A percentile compares a stretch with the other conserved stretches of the same genome.
Evolutionary conservation across 2,797 vertebrate species (phyloP).

Genomic region (Betta splendens): DNA sequence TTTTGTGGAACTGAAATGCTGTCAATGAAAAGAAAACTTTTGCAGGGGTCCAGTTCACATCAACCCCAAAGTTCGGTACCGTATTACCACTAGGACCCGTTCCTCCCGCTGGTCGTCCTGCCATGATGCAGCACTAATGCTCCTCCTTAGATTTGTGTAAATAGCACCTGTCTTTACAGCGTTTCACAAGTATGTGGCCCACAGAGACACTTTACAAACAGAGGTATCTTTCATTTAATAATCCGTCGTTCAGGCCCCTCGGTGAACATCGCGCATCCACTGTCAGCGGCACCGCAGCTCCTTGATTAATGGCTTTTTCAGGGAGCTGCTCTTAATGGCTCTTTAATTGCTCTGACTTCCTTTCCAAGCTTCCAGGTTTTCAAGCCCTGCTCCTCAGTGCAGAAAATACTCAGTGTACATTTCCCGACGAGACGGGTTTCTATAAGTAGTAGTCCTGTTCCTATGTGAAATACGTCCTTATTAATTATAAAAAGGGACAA

Average conservation of each 20-base stretch:
- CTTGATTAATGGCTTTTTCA: constrained; percentile 80
- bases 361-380: constrained; percentile 53
- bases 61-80: no score
- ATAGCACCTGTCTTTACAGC: constrained; percentile 36
- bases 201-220: constrained; percentile 61
- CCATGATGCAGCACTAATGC: constrained; percentile 2
- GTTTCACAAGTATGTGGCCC: constrained; percentile 28
- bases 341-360: constrained; percentile 80
- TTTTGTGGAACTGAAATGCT: no score
- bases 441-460: constrained; percentile 6
- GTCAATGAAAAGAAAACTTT: no score
- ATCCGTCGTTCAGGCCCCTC: constrained; percentile 57
- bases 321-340: constrained; percentile 78
- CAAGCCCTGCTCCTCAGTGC: constrained; percentile 26
- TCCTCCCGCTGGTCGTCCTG: constrained; percentile 29
- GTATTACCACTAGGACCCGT: no score
- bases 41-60: no score
- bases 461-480: constrained; percentile 31
- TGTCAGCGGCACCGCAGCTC: constrained; percentile 55
- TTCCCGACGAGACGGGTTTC: constrained; percentile 13
- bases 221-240: constrained; percentile 69
- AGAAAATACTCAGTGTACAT: constrained; percentile 43
- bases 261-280: constrained; percentile 59
- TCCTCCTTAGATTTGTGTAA: constrained; percentile 30
- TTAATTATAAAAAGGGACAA: neutral